These are phyloP conservation scores for Aramus guarauna DNA, from an alignment of 2,113 vertebrate species.

Conservation along the genomic window DNA sequence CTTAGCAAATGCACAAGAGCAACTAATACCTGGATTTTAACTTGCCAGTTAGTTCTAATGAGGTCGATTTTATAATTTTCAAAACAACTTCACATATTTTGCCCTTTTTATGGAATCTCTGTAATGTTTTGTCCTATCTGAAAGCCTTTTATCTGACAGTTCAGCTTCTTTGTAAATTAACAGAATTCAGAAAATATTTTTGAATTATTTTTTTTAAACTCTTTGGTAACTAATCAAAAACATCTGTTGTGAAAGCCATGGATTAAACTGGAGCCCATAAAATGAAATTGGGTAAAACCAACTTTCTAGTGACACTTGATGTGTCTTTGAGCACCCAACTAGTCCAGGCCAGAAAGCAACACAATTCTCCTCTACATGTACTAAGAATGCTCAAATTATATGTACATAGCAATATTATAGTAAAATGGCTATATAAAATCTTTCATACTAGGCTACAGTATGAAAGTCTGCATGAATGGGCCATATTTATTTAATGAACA, in stretches of 20 bases:
- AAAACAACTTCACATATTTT: neutral
- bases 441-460: conserved; percentile 40
- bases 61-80: neutral
- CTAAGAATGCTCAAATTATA: conserved; percentile 2
- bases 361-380: neutral
- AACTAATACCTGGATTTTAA: neutral
- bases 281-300: neutral
- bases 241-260: neutral
- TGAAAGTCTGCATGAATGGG: conserved; percentile 40
- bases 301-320: neutral
- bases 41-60: neutral
- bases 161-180: neutral
- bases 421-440: conserved; percentile 38
- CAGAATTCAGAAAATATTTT: neutral
- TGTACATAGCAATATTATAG: neutral
- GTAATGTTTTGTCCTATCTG: neutral
- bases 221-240: neutral
- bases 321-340: neutral
- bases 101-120: neutral
- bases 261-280: neutral
- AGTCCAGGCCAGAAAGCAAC: neutral
- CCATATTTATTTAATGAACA: conserved; percentile 64
- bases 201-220: neutral
- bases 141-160: neutral
- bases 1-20: neutral